Base-by-base conservation (phyloP, 37 sponge, comb jelly and placozoan species). In the Hexactinellida sp. region DNA sequence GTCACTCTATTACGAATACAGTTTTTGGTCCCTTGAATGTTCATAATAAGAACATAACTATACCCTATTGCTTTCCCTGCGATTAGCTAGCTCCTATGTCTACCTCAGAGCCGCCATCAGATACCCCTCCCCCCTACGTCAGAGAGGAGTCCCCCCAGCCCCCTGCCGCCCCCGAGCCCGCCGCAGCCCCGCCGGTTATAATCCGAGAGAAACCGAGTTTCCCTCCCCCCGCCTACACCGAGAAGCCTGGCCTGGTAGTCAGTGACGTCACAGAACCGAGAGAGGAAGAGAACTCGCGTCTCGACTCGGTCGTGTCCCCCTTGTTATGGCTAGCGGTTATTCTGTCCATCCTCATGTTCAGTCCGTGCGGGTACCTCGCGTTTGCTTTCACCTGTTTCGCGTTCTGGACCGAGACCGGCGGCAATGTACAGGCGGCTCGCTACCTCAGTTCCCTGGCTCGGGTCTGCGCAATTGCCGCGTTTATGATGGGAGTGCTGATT, bases 341-440 rank as follows among this genome's bases (percentile, higher is more conserved):
- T n/a, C 21, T 63, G 19, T 63, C 76, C 25, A 63, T 63, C 30
- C 76, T 63, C 25, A 23, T 63, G 34, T 63, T 63, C 76, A 63
- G 76, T n/a, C 76, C 76, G 28, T 63, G 76, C 76, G 76, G 76
- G 28, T 63, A 63, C 30, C 25, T 63, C 3, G 76, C 76, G 34
- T 63, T 63, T 23, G 76, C 76, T 7, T 63, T 63, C 76, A 63
- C 76, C 34, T 63, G 76, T 23, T 63, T 63, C 76, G 76, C 76
- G 3, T 63, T 63, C 76, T 63, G 76, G 76, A 63, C 76, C 5
- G 76, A 63, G 34, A 63, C 76, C 34, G 76, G 76, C 3, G 76
- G 76, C 19, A 63, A 63, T n/a, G 34, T 63, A 3, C 76, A n/a
- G 5, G 76, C 76, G 3, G 76, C 76, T 63, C 76, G 76, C 76